Conservation (phyloP, 2,113 vertebrate species). For the Gorsachius goisagi region DNA sequence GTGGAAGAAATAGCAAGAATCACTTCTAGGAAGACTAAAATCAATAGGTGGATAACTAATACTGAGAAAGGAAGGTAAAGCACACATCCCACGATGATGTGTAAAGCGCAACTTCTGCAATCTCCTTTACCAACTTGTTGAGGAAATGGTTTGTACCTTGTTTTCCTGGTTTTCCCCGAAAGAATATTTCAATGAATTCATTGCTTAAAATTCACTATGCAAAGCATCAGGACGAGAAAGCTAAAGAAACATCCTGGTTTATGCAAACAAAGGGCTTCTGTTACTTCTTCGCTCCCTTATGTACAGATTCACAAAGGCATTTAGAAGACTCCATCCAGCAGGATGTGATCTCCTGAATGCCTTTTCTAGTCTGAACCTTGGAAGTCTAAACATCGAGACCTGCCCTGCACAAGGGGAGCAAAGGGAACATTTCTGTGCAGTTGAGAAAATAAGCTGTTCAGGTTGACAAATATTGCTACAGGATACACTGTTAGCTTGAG, state of each 20-base stretch:
- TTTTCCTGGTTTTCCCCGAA: neutral
- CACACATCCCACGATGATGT: neutral
- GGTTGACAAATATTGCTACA: neutral
- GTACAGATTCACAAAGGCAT: neutral
- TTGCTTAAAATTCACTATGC: neutral
- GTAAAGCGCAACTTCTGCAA: neutral
- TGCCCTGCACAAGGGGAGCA: neutral
- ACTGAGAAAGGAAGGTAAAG: neutral
- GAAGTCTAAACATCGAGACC: neutral
- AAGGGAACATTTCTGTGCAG: neutral
- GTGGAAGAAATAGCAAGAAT: neutral
- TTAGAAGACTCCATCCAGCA: neutral
- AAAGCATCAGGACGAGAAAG: neutral
- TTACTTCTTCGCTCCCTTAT: neutral
- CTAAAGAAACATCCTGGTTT: neutral
- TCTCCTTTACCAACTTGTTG: neutral
- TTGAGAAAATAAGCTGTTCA: neutral
- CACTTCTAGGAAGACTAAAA: neutral
- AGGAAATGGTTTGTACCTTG: neutral
- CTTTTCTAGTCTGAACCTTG: neutral
- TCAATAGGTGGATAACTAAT: neutral
- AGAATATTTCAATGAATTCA: neutral
- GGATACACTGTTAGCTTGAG: neutral
- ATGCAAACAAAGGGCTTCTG: neutral
- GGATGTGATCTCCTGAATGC: rapidly evolving